A percentile compares a stretch with the other conserved stretches of the same genome.
These are phyloP conservation scores for Brachymystax lenok DNA, from an alignment of 2,797 vertebrate species.

Conservation along the genomic window DNA sequence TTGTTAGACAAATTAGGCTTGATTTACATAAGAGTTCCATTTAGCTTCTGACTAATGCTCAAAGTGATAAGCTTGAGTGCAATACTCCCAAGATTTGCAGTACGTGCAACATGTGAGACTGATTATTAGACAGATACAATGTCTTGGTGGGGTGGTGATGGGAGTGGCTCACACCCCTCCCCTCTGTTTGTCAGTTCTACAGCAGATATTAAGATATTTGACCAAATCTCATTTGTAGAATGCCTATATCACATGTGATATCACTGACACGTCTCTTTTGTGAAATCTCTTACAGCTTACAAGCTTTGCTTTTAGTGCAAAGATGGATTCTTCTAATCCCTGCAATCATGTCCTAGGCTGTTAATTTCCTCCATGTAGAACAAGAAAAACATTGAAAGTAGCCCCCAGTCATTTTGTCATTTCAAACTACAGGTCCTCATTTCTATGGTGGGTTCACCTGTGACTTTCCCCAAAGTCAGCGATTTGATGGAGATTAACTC, in stretches of 20 bases:
- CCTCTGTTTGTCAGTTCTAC: not conserved
- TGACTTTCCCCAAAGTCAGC: slow-evolving; percentile 89
- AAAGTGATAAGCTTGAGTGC: slow-evolving; percentile 29
- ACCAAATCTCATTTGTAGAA: not conserved
- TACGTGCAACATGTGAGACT: not conserved
- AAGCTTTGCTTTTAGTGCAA: slow-evolving; percentile 1
- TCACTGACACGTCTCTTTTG: not conserved
- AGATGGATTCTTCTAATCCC: not conserved
- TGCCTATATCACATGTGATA: not conserved
- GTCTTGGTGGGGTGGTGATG: not conserved
- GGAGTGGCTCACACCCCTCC: not conserved
- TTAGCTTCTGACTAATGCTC: slow-evolving; percentile 45
- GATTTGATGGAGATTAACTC: slow-evolving; percentile 85
- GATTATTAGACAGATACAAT: not conserved
- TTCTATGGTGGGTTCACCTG: slow-evolving; percentile 77
- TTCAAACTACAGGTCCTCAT: slow-evolving; percentile 21
- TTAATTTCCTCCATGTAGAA: slow-evolving; percentile 6
- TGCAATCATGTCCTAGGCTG: not conserved
- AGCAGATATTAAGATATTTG: not conserved
- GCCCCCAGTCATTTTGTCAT: slow-evolving; percentile 18
- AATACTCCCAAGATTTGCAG: not conserved
- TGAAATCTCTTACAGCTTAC: not conserved
- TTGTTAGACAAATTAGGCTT: slow-evolving; percentile 43
- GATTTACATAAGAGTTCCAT: slow-evolving; percentile 44
- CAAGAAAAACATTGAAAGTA: slow-evolving; percentile 10